A percentile compares a stretch with the other conserved stretches of the same genome.
phyloP scores from a whole-genome alignment of 23 tunicate genomes.

The Pegea sp. region DNA sequence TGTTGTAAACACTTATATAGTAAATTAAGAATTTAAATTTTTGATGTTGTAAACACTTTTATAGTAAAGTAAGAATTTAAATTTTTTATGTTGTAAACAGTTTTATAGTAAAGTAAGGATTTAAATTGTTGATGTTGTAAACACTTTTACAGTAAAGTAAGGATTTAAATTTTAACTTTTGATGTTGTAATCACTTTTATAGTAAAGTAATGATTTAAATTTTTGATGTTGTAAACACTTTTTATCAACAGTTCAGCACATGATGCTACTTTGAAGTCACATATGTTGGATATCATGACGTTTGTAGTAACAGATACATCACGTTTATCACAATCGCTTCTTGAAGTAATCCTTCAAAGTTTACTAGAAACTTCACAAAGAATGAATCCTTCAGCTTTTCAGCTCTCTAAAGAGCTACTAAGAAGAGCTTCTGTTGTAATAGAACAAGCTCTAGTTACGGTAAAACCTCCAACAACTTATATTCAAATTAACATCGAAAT shows the following conservation, averaged over 20 bases:
- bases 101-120: slow-evolving; percentile 62
- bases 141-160: neutral
- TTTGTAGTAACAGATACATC: slow-evolving; percentile 54
- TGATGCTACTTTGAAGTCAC: slow-evolving; percentile 35
- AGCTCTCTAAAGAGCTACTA: slow-evolving; percentile 51
- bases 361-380: slow-evolving; percentile 46
- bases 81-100: too few species aligned
- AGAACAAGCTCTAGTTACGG: slow-evolving; percentile 41
- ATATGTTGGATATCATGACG: slow-evolving; percentile 72
- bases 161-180: neutral
- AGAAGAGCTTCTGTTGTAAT: slow-evolving; percentile 20
- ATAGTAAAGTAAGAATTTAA: slow-evolving; percentile 58
- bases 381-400: slow-evolving; percentile 72
- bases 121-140: neutral
- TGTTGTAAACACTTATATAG: neutral
- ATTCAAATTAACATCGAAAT: too few species aligned
- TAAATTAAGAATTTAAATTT: neutral
- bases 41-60: neutral
- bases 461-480: too few species aligned
- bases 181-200: neutral
- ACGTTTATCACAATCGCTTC: slow-evolving; percentile 19
- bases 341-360: slow-evolving; percentile 59
- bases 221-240: neutral
- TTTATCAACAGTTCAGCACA: slow-evolving; percentile 36
- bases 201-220: neutral